Percentiles rank a stretch among this genome's conserved stretches.
Evolutionary conservation across 2,113 vertebrate genomes (phyloP).

Genomic region (Podarcis muralis): DNA sequence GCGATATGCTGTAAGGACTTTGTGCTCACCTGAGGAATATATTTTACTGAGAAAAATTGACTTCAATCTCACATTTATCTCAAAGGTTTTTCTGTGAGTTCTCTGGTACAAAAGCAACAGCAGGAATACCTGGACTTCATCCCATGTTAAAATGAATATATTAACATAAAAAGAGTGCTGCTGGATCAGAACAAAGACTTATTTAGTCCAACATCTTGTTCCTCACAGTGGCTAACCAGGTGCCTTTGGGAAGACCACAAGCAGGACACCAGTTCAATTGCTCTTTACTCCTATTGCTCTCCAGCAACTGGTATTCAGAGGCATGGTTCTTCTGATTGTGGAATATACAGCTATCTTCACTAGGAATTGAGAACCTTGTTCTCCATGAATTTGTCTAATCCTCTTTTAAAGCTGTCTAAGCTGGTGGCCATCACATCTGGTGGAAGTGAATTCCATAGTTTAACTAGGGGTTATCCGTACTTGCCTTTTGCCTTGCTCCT

Average conservation of each 20-base stretch:
- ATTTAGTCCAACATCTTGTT: no score
- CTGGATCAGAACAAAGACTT: neutral
- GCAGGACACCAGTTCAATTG: neutral
- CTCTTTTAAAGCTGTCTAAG: no score
- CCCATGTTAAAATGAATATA: neutral
- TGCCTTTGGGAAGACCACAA: neutral
- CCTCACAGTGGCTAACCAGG: neutral
- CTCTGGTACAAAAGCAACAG: neutral
- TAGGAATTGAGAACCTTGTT: no score
- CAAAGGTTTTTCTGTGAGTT: neutral
- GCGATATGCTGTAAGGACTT: neutral
- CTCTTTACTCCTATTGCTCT: neutral
- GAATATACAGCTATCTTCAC: neutral
- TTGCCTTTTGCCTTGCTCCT: no score
- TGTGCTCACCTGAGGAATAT: neutral
- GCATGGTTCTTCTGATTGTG: neutral
- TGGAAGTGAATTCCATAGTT: no score
- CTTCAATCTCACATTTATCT: neutral
- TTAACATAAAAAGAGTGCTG: neutral
- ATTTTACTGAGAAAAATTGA: neutral
- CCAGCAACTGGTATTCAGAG: neutral
- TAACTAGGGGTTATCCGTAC: neutral
- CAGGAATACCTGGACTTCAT: neutral
- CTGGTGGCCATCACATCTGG: no score
- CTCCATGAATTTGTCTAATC: no score